Base-by-base conservation (phyloP, 2,113 vertebrate species). In the Callospermophilus lateralis region DNA sequence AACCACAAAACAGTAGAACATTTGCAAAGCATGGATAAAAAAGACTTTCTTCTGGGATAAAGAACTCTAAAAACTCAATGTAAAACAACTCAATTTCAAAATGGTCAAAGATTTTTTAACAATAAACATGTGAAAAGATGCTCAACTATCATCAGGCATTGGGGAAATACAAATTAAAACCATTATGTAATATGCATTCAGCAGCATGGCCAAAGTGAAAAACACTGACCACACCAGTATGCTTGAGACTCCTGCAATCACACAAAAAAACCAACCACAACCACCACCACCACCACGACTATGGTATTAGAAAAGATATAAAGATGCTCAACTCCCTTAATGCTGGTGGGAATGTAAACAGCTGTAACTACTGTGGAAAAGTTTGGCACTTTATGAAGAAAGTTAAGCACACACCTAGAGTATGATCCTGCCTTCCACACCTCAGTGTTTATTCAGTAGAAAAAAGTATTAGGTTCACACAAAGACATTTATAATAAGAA, bases 121-220 rank as follows among this genome's bases (percentile, higher is more conserved):
- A 79, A 72, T 48, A 74, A 89, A 87, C 45, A 90, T 17, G 48
- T 51, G 70, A 77, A 63, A 91, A 91, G 13, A 81, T 8, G 0
- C 4, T 53, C 39, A 53, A 61, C 12, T 32, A n/a, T 53, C 15
- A 67, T 70, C 37, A 93, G 34, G 58, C 24, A 72, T 1, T 51
- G 72, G 63, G 26, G 32, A 67, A 95, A 95, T 68, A 45, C n/a
- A 85, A 93, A 85, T 76, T 89, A 94, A 84, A 97, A 87, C 28
- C 45, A 90, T 37, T 90, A 68, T 42, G 11, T 61, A 76, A 24
- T 34, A 77, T 7, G 28, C 30, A 45, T 22, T n/a, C 55, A 68
- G 11, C 17, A 81, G 42, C 84, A 91, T 37, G 24, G 26, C 55
- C 65, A 39, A 80, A 24, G 8, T 51, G n/a, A 85, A 39, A 88